Base-by-base conservation (phyloP, 1,140 invertebrate genomes). In the Periplaneta americana region DNA sequence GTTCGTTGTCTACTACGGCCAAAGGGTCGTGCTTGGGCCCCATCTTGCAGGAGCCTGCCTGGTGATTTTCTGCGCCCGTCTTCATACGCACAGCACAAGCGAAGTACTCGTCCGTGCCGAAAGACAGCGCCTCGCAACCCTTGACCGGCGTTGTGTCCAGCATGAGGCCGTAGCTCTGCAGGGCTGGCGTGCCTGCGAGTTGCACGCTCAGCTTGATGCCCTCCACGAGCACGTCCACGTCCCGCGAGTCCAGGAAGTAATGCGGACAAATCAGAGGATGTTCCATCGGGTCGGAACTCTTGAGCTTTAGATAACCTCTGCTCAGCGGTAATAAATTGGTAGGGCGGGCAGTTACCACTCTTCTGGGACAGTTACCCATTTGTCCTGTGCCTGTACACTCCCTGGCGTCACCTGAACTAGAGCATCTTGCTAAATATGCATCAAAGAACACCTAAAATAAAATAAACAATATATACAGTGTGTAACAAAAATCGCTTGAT, bases 51-150 rank as follows among this genome's bases (percentile, higher is more conserved):
- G 79, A 80, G 8, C 79, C 80, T 22, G 22, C 75, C 87, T 96
- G 95, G 88, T 97, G 96, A 85, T 96, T 96, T 87, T 96, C 94
- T 0, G 95, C 93, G 0, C 92, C 93, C 0, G 95, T 96, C 34
- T 94, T 92, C 84, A 93, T 91, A 78, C 93, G 89, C 3, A 95
- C 90, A 0, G 95, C 94, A 84, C 96, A 97, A 85, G 93, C 92
- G 93, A 95, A 95, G 86, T 95, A 96, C 0, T 91, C 91, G 86
- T 96, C 95, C 79, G 92, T 93, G 0, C 93, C 94, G 78, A 95
- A 95, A 57, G 91, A 90, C 5, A 93, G 88, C 75, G 92, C 90
- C 85, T 95, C 92, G 85, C 95, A 97, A 28, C 93, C 94, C 82
- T 90, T 90, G 3, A 92, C 92, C 0, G 93, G 92, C 0, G 93